A percentile compares a stretch with the other conserved stretches of the same genome.
These are phyloP conservation scores for Labeo catla DNA, from an alignment of 2,113 vertebrate genomes.

Conservation along the genomic window DNA sequence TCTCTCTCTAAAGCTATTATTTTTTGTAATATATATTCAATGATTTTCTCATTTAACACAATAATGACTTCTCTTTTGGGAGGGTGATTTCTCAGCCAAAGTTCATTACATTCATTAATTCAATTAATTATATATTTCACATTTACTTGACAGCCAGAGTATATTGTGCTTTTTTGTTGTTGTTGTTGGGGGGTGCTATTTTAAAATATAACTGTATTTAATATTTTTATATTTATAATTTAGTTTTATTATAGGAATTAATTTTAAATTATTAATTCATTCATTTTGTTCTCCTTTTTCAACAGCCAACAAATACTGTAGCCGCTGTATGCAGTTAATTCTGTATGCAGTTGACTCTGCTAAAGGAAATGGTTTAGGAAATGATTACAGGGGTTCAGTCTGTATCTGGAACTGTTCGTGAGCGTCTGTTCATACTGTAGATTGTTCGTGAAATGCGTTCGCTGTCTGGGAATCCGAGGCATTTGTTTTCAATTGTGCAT, in stretches of 20 bases:
- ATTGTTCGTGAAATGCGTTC: background rate
- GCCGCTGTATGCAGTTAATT: background rate
- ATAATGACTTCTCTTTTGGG: no score
- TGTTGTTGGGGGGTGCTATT: background rate
- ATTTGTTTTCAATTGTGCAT: slow-evolving; percentile 32
- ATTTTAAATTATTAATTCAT: background rate
- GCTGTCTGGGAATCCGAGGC: slow-evolving; percentile 44
- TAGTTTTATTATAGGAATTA: background rate
- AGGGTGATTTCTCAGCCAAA: no score
- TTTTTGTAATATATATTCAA: no score
- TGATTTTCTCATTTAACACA: no score
- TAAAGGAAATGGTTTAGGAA: background rate
- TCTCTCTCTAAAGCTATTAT: no score
- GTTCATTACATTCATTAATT: no score
- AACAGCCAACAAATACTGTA: no score
- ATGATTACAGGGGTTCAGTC: background rate
- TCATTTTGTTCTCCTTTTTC: background rate
- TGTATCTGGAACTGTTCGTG: background rate
- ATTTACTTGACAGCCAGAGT: background rate
- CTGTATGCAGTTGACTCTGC: background rate
- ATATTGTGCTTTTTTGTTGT: background rate
- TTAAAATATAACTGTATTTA: background rate
- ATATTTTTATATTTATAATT: background rate
- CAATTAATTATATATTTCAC: background rate
- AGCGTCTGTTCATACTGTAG: background rate